Evolutionary conservation across 37 sponge, comb jelly and placozoan species (phyloP).

Genomic region (Oopsacas minuta): DNA sequence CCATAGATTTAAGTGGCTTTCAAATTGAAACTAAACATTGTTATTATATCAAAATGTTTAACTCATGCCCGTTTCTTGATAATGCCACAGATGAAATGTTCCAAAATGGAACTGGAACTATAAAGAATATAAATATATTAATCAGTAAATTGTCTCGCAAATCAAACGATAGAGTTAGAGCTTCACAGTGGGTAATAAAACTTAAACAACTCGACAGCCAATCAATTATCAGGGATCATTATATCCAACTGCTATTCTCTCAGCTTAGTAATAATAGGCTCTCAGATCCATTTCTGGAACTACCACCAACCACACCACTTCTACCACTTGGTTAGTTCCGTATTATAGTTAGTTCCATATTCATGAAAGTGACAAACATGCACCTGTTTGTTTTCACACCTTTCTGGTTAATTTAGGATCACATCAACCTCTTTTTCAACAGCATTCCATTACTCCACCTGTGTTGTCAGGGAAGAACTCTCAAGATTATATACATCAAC

Average conservation of each 20-base stretch:
- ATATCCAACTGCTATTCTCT: not conserved
- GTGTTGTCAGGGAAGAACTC: not conserved
- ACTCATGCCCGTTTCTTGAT: not conserved
- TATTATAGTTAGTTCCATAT: not conserved
- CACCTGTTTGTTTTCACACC: not conserved
- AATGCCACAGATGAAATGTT: not conserved
- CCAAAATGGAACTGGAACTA: constrained; percentile 13
- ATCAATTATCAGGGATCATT: constrained; percentile 6
- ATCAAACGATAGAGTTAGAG: not conserved
- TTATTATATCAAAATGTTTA: not conserved
- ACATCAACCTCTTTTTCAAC: not conserved
- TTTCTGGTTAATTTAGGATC: too few relatives aligned
- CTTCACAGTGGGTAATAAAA: not conserved
- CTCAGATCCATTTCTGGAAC: not conserved
- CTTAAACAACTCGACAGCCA: not conserved
- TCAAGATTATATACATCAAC: not conserved
- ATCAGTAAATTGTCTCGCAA: not conserved
- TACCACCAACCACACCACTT: not conserved
- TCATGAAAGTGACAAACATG: not conserved
- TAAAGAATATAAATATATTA: not conserved
- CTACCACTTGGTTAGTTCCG: not conserved
- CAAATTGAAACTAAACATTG: not conserved
- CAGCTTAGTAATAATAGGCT: not conserved
- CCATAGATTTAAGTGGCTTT: not conserved
- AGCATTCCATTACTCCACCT: constrained; percentile 1